phyloP scores from a whole-genome alignment of 2,888 invertebrate species.

The Ichneumoninae sp. region DNA sequence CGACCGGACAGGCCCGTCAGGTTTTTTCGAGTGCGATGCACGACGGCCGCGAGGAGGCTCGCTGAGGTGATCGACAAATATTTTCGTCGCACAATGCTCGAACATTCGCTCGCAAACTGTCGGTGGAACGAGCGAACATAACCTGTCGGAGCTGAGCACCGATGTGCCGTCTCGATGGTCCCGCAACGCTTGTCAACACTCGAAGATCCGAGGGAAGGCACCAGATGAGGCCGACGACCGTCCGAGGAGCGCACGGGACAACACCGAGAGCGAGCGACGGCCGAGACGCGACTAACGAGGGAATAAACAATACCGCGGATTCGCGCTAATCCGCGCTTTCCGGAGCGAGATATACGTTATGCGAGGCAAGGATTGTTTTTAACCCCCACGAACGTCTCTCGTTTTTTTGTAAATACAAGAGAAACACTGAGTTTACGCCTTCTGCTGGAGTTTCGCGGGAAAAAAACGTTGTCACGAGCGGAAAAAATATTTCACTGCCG shows the following conservation, averaged over 20 bases:
- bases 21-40: background rate
- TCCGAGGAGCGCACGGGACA: background rate
- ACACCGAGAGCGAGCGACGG: background rate
- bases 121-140: slow-evolving; percentile 54
- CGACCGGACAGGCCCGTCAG: slow-evolving; percentile 1
- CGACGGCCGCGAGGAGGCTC: background rate
- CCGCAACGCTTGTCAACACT: slow-evolving; percentile 25
- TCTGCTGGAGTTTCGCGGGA: slow-evolving; percentile 61
- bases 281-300: background rate
- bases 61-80: slow-evolving; percentile 11
- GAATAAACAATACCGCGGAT: slow-evolving; percentile 22
- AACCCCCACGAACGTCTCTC: slow-evolving; percentile 44
- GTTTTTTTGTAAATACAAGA: slow-evolving; percentile 13
- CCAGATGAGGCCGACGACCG: slow-evolving; percentile 24
- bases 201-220: slow-evolving; percentile 7
- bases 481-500: slow-evolving; percentile 34
- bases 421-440: slow-evolving; percentile 72
- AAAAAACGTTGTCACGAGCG: background rate
- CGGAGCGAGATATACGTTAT: slow-evolving; percentile 59
- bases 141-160: slow-evolving; percentile 50
- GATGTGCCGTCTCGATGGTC: slow-evolving; percentile 3
- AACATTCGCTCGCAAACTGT: slow-evolving; percentile 27
- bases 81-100: slow-evolving; percentile 35
- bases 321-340: slow-evolving; percentile 13
- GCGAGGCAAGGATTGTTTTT: slow-evolving; percentile 75